Evolutionary conservation across 2,113 vertebrate genomes (phyloP).

Genomic region (Apteryx mantelli): DNA sequence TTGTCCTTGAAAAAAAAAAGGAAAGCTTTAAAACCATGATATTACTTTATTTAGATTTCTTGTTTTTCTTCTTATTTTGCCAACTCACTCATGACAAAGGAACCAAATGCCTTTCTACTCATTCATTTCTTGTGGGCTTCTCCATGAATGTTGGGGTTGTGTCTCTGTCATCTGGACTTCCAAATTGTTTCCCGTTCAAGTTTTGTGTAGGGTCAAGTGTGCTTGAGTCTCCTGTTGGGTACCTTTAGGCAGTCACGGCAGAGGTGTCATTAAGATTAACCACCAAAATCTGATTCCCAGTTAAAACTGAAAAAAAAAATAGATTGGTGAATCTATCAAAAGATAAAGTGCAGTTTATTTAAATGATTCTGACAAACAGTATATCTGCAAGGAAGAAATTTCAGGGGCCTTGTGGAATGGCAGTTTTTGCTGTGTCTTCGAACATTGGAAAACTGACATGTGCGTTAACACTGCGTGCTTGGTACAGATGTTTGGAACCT

Average conservation of each 20-base stretch:
- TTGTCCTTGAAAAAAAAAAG: too few species aligned
- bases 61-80: background rate
- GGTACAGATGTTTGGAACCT: background rate
- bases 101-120: background rate
- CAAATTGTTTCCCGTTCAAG: background rate
- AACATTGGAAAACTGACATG: background rate
- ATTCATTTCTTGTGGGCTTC: background rate
- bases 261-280: background rate
- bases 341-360: background rate
- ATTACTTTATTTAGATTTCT: background rate
- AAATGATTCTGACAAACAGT: background rate
- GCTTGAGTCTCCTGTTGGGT: background rate
- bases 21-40: background rate
- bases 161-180: background rate
- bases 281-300: background rate
- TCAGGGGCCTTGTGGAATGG: fast-evolving
- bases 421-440: background rate
- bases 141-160: background rate
- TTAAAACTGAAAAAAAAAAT: background rate
- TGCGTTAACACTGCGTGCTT: background rate
- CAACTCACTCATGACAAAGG: background rate
- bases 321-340: background rate
- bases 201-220: background rate
- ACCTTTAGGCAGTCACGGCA: background rate
- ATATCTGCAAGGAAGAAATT: background rate